These are phyloP conservation scores for Mechanitis messenoides DNA, from an alignment of 2,888 invertebrate species.

Conservation along the genomic window DNA sequence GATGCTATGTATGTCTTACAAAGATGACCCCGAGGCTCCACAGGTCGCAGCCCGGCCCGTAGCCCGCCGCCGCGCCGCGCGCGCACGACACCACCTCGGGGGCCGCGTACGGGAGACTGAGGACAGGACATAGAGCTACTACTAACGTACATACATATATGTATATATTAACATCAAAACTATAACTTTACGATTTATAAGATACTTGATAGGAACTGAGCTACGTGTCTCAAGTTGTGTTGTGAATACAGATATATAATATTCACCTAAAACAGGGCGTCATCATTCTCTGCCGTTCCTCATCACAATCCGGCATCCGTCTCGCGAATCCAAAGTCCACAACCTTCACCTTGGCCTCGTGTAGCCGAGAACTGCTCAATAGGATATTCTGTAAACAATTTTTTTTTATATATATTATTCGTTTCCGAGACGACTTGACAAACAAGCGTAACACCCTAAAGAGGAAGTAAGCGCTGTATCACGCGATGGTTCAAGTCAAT, in stretches of 20 bases:
- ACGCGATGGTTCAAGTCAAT: no score
- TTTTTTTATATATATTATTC: background rate
- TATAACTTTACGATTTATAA: no score
- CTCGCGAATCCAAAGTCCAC: constrained; percentile 98
- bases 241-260: no score
- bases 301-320: constrained; percentile 47
- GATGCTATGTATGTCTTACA: constrained; percentile 57
- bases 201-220: background rate
- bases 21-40: constrained; percentile 97
- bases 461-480: no score
- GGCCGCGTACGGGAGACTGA: constrained; percentile 90
- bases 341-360: constrained; percentile 82
- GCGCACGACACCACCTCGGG: constrained; percentile 88
- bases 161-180: no score
- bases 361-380: constrained; percentile 47
- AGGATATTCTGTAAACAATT: constrained; percentile 59
- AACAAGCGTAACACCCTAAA: no score
- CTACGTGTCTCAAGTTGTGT: background rate
- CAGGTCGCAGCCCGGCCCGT: constrained; percentile 95
- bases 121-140: background rate
- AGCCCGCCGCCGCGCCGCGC: constrained; percentile 74
- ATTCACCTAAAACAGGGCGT: constrained; percentile 92
- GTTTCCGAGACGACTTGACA: no score
- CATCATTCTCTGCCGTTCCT: constrained; percentile 57
- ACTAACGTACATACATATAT: no score